A percentile compares a stretch with the other conserved stretches of the same genome.
phyloP scores from a whole-genome alignment of 2,113 vertebrate genomes.

The Leptosomus discolor region DNA sequence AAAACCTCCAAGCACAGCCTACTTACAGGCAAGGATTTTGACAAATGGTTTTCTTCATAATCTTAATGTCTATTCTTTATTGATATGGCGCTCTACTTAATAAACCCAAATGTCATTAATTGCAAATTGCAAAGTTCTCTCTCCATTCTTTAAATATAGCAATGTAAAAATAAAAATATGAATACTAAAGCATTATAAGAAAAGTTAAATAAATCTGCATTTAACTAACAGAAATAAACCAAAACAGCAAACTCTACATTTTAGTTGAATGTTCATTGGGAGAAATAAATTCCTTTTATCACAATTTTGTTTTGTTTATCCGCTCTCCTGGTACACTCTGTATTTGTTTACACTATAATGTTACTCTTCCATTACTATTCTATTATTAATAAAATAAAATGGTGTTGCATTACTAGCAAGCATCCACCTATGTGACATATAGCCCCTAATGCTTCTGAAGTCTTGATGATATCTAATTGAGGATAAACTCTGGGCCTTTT shows the following conservation, averaged over 20 bases:
- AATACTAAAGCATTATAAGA: neutral
- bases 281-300: constrained; percentile 26
- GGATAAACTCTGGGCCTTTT: neutral
- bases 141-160: neutral
- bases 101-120: constrained; percentile 44
- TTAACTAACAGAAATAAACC: constrained; percentile 7
- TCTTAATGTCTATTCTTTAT: constrained; percentile 29
- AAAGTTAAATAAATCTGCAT: neutral
- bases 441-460: neutral
- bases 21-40: constrained; percentile 5
- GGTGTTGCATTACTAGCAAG: neutral
- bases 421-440: neutral
- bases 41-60: neutral
- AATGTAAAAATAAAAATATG: neutral
- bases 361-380: neutral
- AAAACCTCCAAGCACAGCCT: constrained; percentile 24
- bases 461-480: neutral
- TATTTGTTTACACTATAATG: neutral
- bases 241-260: neutral
- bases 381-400: constrained; percentile 16
- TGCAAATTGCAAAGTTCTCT: neutral
- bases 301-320: neutral
- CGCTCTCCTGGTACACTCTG: neutral
- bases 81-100: neutral
- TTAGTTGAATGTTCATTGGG: neutral